Evolutionary conservation across 1,140 invertebrate species (phyloP).

Genomic region (Zophobas atratus): DNA sequence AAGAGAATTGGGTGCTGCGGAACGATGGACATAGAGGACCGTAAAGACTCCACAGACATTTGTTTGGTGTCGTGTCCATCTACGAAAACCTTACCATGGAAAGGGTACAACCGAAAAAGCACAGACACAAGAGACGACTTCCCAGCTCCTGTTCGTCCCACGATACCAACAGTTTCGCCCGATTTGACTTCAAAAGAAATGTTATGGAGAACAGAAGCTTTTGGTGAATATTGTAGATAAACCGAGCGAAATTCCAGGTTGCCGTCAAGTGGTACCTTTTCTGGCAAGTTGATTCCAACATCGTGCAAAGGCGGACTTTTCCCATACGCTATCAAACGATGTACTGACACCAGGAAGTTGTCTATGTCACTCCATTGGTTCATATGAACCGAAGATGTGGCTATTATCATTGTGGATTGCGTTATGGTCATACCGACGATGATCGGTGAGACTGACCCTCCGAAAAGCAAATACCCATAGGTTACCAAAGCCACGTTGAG

Average conservation of each 20-base stretch:
- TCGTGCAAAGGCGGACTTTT: slow-evolving; percentile 81
- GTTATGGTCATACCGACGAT: slow-evolving; percentile 84
- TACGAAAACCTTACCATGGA: slow-evolving; percentile 74
- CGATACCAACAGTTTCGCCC: slow-evolving; percentile 79
- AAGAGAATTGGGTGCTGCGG: slow-evolving; percentile 82
- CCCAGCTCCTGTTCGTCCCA: slow-evolving; percentile 87
- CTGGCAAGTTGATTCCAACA: slow-evolving; percentile 77
- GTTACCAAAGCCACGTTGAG: slow-evolving; percentile 74
- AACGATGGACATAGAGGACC: slow-evolving; percentile 76
- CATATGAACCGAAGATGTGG: slow-evolving; percentile 87
- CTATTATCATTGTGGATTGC: slow-evolving; percentile 82
- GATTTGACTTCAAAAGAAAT: slow-evolving; percentile 71
- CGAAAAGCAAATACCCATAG: slow-evolving; percentile 70
- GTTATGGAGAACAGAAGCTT: slow-evolving; percentile 70
- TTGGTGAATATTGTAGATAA: slow-evolving; percentile 69
- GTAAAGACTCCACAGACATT: slow-evolving; percentile 76
- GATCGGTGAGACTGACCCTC: slow-evolving; percentile 34
- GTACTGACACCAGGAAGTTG: slow-evolving; percentile 86
- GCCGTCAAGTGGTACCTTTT: slow-evolving; percentile 82
- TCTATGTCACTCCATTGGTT: slow-evolving; percentile 85
- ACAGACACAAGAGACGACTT: slow-evolving; percentile 84
- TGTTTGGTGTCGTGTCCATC: slow-evolving; percentile 74
- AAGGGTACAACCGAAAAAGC: slow-evolving; percentile 74
- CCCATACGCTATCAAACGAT: slow-evolving; percentile 82
- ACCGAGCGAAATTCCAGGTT: slow-evolving; percentile 77